These are phyloP conservation scores for Glyphotaelius pellucidus DNA, from an alignment of 2,888 invertebrate species.

Conservation along the genomic window DNA sequence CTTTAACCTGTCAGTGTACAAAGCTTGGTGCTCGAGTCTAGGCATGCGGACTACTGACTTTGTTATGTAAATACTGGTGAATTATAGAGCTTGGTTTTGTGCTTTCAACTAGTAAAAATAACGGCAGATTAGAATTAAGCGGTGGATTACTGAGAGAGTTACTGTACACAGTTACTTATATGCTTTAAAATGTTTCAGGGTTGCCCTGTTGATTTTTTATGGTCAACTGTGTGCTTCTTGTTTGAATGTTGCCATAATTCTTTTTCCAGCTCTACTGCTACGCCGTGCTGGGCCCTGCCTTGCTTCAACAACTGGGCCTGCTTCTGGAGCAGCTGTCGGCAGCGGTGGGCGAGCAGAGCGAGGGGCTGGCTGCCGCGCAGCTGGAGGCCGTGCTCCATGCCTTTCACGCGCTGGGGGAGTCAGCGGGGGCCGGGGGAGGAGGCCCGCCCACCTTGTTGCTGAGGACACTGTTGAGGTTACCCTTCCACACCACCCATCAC, in stretches of 20 bases:
- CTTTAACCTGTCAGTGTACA: no score
- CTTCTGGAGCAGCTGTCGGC: conserved; percentile 79
- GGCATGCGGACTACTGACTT: no score
- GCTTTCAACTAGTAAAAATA: no score
- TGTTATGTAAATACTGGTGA: no score
- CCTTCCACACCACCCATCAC: conserved; percentile 78
- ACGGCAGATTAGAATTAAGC: no score
- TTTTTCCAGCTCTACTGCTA: conserved; percentile 87
- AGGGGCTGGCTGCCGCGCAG: conserved; percentile 77
- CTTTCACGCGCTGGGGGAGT: conserved; percentile 76
- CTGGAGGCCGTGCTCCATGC: conserved; percentile 77
- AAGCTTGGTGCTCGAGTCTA: no score
- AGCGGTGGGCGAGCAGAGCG: conserved; percentile 71
- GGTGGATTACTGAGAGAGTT: no score
- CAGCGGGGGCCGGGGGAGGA: conserved; percentile 71
- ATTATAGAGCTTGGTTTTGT: no score
- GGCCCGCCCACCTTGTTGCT: conserved; percentile 75
- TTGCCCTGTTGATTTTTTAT: neutral
- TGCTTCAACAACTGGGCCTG: conserved; percentile 83
- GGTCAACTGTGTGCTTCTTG: neutral
- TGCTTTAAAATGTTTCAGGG: no score
- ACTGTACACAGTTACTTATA: no score
- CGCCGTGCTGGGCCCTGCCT: conserved; percentile 85
- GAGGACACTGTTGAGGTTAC: conserved; percentile 79
- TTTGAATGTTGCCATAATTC: neutral